phyloP scores from a whole-genome alignment of 2,797 vertebrate genomes.

The Microchirus variegatus region DNA sequence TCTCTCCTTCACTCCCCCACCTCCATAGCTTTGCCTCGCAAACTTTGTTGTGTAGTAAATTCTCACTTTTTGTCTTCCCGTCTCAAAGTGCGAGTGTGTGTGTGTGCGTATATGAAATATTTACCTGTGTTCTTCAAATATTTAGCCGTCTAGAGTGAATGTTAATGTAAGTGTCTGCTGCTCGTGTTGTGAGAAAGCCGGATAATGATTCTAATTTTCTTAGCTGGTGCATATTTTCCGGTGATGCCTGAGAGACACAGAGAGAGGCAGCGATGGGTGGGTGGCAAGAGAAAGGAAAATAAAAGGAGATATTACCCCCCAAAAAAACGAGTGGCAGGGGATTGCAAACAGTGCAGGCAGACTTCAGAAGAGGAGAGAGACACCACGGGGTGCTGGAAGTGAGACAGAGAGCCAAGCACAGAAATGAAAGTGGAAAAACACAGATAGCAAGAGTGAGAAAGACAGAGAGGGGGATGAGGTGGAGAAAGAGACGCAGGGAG shows the following conservation, averaged over 20 bases:
- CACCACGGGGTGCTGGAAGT: slow-evolving; percentile 20
- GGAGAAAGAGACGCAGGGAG: slow-evolving; percentile 17
- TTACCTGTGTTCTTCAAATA: slow-evolving; percentile 88
- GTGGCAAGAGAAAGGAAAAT: slow-evolving; percentile 4
- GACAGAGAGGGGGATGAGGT: slow-evolving; percentile 5
- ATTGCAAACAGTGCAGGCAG: slow-evolving; percentile 27
- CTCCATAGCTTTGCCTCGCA: slow-evolving; percentile 39
- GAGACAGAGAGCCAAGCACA: slow-evolving; percentile 70
- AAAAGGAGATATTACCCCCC: slow-evolving; percentile 20
- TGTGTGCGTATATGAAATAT: slow-evolving; percentile 61
- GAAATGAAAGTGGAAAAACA: slow-evolving; percentile 17
- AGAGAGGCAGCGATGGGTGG: slow-evolving; percentile 6
- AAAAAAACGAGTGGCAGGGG: slow-evolving; percentile 27
- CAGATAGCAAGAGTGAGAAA: neutral
- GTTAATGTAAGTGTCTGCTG: slow-evolving; percentile 93
- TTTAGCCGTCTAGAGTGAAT: slow-evolving; percentile 94
- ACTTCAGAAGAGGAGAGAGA: slow-evolving; percentile 18
- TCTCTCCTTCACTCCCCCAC: slow-evolving; percentile 24
- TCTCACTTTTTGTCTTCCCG: slow-evolving; percentile 22
- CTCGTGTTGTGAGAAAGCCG: slow-evolving; percentile 86
- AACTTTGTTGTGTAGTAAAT: slow-evolving; percentile 56
- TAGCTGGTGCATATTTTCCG: slow-evolving; percentile 87
- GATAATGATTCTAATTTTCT: slow-evolving; percentile 92
- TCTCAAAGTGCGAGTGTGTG: neutral
- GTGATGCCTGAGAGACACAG: slow-evolving; percentile 44